These are phyloP conservation scores for Scortum barcoo DNA, from an alignment of 2,113 vertebrate species.

Conservation along the genomic window DNA sequence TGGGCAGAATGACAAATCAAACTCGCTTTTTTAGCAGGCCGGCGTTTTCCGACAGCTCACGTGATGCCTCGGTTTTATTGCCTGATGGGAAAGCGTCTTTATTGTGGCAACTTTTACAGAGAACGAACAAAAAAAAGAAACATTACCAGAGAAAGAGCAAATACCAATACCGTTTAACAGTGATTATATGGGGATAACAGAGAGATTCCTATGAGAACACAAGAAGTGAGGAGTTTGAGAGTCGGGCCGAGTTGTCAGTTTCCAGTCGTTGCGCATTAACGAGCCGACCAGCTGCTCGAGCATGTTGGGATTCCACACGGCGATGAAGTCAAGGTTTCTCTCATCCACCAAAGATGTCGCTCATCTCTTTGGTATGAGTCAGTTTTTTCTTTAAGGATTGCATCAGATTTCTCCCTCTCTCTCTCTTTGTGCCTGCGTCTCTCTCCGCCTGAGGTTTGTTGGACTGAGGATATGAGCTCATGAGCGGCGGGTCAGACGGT, in stretches of 20 bases:
- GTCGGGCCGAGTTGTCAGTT: constrained; percentile 42
- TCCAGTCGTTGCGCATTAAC: constrained; percentile 67
- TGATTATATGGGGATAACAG: constrained; percentile 43
- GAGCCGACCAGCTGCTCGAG: constrained; percentile 72
- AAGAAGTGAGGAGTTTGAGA: constrained; percentile 16
- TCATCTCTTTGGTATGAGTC: constrained; percentile 76
- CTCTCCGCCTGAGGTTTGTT: constrained; percentile 34
- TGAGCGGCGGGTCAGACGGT: constrained; percentile 58
- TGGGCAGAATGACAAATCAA: constrained; percentile 63
- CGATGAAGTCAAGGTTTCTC: constrained; percentile 72
- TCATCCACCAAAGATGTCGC: constrained; percentile 67
- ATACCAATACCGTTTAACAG: constrained; percentile 31
- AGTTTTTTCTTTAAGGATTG: constrained; percentile 48
- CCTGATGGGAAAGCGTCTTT: constrained; percentile 62
- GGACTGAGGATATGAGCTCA: constrained; percentile 74
- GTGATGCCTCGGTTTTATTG: constrained; percentile 46
- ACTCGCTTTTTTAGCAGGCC: constrained; percentile 34
- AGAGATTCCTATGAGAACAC: constrained; percentile 53
- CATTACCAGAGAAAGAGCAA: constrained; percentile 43
- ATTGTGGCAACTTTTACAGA: constrained; percentile 40
- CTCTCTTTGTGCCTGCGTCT: neutral
- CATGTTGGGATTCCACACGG: constrained; percentile 73
- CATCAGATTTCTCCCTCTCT: constrained; percentile 66
- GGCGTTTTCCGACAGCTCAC: constrained; percentile 49
- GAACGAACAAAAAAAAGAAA: too few species aligned